A percentile compares a stretch with the other conserved stretches of the same genome.
Evolutionary conservation across 2,113 vertebrate genomes (phyloP).

Genomic region (Otolemur garnettii): DNA sequence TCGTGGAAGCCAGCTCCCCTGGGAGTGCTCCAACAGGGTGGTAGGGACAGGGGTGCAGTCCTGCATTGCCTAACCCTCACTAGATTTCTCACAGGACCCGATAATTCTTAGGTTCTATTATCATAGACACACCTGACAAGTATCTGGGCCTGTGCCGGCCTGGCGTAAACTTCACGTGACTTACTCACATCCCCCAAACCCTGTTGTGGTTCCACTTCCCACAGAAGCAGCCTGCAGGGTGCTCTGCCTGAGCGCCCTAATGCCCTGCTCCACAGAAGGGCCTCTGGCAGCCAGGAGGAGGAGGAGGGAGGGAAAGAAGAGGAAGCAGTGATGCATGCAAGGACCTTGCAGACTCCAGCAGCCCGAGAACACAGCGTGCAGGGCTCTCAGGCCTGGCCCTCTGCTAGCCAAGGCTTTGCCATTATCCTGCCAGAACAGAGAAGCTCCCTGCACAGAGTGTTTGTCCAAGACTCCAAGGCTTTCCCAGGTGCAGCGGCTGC

Average conservation of each 20-base stretch:
- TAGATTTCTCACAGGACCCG: neutral
- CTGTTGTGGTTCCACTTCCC: neutral
- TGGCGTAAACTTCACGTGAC: neutral
- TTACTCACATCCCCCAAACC: neutral
- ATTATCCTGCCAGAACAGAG: neutral
- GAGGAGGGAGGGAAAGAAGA: neutral
- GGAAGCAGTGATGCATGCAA: accelerated
- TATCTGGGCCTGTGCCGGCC: neutral
- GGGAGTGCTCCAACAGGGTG: neutral
- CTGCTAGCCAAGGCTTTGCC: neutral
- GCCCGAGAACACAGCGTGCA: neutral
- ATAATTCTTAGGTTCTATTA: neutral
- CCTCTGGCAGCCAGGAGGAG: neutral
- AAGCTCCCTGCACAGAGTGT: neutral
- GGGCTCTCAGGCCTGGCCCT: neutral
- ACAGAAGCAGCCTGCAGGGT: neutral
- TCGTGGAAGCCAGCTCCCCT: neutral
- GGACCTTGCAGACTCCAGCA: neutral
- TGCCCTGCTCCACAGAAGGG: neutral
- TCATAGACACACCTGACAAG: neutral
- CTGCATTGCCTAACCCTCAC: neutral
- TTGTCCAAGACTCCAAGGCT: neutral
- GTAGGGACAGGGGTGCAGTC: neutral
- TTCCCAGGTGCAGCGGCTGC: neutral
- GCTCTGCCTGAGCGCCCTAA: neutral